Evolutionary conservation across 2,113 vertebrate genomes (phyloP), one percentile per base, ranked within the genome.

Genomic region (Cyprinus carpio): DNA sequence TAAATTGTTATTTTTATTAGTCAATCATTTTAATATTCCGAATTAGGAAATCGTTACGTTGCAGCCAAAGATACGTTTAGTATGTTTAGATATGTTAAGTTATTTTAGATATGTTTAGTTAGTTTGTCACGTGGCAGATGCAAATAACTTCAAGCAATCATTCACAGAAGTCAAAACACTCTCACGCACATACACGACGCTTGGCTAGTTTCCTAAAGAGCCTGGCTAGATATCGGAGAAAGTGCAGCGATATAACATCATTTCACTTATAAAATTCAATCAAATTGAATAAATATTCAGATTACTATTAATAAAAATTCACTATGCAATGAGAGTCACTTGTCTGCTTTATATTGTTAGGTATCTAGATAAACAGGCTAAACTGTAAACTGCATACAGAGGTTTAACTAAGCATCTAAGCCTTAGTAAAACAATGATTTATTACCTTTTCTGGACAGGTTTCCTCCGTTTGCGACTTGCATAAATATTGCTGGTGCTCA

Each of bases 401-500:
- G 8, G 16, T 69, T 23, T 23, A 20, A 69, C 15, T 20, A 69
- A 37, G 11, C 43, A 12, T 11, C 15, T 18, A 69, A 69, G 4
- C 29, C 18, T 69, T 82, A 67, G 34, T 49, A n/a, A 23, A 79
- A 12, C 2, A 29, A 12, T 25, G n/a, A 77, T 76, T 64, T 6
- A 54, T 93, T 92, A 96, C 96, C 94, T 94, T 93, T 95, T 96
- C 92, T 94, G 95, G 86, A 94, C 93, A 49, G 95, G 96, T 92
- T 96, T 96, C 92, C 95, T 93, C 93, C 96, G 90, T 92, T 96
- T 96, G 81, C 95, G 95, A 87, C 94, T 95, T 86, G 96, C 96
- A 81, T 96, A 96, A 88, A 94, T 93, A 90, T 93, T 93, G 89
- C 85, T 94, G 88, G 91, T 69, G 84, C 56, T 89, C 49, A 82